A percentile compares a stretch with the other conserved stretches of the same genome.
Conservation (phyloP, 2,797 vertebrate species). For the Anas flavirostris region DNA sequence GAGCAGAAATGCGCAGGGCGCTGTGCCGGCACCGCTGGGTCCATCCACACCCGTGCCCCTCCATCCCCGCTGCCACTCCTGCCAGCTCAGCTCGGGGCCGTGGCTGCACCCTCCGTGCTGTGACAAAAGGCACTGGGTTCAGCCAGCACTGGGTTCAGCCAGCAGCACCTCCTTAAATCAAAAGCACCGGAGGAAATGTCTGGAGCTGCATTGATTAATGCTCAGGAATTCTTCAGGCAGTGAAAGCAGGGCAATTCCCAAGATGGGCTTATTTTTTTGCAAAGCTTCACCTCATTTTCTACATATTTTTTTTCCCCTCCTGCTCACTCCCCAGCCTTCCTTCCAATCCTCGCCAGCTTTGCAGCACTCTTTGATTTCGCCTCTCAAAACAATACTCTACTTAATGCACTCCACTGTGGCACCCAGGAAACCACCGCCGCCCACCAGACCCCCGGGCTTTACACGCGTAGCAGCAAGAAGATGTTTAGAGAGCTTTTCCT, state of each 20-base stretch:
- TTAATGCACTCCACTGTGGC: neutral
- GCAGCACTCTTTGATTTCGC: neutral
- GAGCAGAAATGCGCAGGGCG: fast-evolving
- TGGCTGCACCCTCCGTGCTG: neutral
- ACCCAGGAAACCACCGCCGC: neutral
- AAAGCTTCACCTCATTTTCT: conserved; percentile 48
- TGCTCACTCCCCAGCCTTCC: neutral
- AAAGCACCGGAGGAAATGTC: conserved; percentile 52
- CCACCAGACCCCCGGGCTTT: fast-evolving
- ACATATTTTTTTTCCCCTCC: neutral
- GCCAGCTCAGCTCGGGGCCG: fast-evolving
- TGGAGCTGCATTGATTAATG: conserved; percentile 65
- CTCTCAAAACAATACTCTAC: neutral
- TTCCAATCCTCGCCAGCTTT: neutral
- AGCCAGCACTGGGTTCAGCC: conserved; percentile 50
- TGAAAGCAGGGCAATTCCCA: conserved; percentile 64
- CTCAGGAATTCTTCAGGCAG: conserved; percentile 64
- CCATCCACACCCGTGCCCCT: neutral
- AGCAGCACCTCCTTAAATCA: conserved; percentile 66
- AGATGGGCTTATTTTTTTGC: conserved; percentile 31
- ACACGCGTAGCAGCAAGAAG: neutral
- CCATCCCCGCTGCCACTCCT: neutral
- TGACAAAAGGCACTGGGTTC: conserved; percentile 39
- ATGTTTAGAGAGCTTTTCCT: neutral
- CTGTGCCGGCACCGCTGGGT: fast-evolving